Evolutionary conservation across 2,888 invertebrate genomes (phyloP).

Genomic region (Catonia carolina): DNA sequence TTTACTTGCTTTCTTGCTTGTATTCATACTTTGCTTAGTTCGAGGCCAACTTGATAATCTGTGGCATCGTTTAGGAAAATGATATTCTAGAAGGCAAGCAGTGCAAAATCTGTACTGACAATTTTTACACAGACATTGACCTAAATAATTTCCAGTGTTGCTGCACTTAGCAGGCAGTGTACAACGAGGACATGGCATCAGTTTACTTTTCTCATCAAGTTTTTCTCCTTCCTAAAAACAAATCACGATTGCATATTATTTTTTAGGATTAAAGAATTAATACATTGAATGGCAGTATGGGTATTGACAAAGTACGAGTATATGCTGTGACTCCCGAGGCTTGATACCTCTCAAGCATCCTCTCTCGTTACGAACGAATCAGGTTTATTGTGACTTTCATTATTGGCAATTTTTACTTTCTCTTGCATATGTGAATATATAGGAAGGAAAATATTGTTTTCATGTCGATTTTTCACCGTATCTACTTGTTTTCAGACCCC

Average conservation of each 20-base stretch:
- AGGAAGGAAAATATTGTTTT: no score
- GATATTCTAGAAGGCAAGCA: slow-evolving; percentile 28
- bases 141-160: slow-evolving; percentile 13
- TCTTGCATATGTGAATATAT: no score
- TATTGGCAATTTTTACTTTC: no score
- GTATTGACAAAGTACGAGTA: no score
- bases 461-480: no score
- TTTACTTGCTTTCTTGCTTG: slow-evolving; percentile 1
- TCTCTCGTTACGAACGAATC: no score
- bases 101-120: slow-evolving; percentile 35
- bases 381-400: no score
- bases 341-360: no score
- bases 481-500: no score
- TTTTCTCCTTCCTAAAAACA: slow-evolving; percentile 34
- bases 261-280: not conserved
- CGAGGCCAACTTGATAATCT: slow-evolving; percentile 20
- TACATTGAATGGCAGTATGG: no score
- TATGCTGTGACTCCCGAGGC: no score
- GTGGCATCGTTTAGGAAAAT: slow-evolving; percentile 21
- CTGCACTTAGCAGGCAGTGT: slow-evolving; percentile 23
- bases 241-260: not conserved
- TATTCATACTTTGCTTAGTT: slow-evolving; percentile 21
- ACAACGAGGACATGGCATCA: slow-evolving; percentile 37
- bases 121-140: slow-evolving; percentile 31
- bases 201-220: slow-evolving; percentile 34